Base-by-base conservation (phyloP, 2,113 vertebrate species). In the Tupaia chinensis region DNA sequence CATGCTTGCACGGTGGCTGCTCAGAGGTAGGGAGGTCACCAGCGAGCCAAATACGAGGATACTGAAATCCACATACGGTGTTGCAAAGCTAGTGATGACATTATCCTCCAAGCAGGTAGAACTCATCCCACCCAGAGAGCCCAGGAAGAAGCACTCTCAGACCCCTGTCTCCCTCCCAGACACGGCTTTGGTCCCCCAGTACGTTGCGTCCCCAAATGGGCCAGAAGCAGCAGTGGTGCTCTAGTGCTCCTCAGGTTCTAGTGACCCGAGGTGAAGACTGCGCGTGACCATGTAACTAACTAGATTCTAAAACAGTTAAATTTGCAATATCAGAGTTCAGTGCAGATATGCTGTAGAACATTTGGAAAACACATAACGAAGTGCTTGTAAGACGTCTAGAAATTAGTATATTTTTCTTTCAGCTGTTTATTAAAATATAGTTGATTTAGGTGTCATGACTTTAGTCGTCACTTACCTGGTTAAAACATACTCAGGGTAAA, bases 381-480 rank as follows among this genome's bases (percentile, higher is more conserved):
- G 77, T 87, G 3, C 29, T 2, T 3, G 2, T 65, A 66, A 80
- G 34, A n/a, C 17, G 66, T 29, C 19, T 4, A 17, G 16, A 65
- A 95, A 27, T 69, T 53, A 13, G 25, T 3, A 32, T 79, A 66
- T 76, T 81, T 79, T 29, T 2, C 72, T 73, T 56, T 54, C n/a
- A 73, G 20, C 25, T 91, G 22, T 34, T 77, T 20, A 27, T 73
- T 69, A 20, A 27, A 84, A 63, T 58, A 8, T 6, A n/a, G 11
- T 68, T 73, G n/a, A 56, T 68, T 34, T 53, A 89, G 72, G 22
- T 70, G 16, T 34, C 66, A 70, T 7, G 81, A 66, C 82, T 74
- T 90, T 29, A 77, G 22, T 93, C 13, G 93, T 66, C 22, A 78
- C 34, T 89, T 81, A 79, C 25, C 72, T 96, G 69, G 32, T 72